A percentile compares a stretch with the other conserved stretches of the same genome.
Conservation (phyloP, 92 coral and sea anemone genomes). For the Galaxea fascicularis region DNA sequence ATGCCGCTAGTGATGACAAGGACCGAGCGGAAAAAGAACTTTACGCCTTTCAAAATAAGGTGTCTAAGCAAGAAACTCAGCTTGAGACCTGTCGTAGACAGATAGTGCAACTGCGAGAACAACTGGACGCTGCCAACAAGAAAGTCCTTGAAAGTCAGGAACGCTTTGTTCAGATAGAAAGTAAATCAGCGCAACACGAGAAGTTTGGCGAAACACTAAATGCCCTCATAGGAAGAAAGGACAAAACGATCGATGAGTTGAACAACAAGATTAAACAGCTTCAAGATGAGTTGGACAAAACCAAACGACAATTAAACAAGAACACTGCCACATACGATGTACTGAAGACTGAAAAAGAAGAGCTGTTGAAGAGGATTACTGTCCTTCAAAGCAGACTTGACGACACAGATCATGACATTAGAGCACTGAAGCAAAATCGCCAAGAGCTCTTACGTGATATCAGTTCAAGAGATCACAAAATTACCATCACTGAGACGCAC, state of each 20-base stretch:
- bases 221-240: conserved; percentile 80
- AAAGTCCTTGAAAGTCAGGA: conserved; percentile 85
- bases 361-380: conserved; percentile 74
- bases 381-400: conserved; percentile 61
- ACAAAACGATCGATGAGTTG: conserved; percentile 80
- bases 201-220: conserved; percentile 92
- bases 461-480: conserved; percentile 79
- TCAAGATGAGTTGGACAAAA: conserved; percentile 84
- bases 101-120: conserved; percentile 82
- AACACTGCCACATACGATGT: conserved; percentile 63
- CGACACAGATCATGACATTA: conserved; percentile 76
- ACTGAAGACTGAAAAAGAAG: conserved; percentile 78
- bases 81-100: conserved; percentile 89
- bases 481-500: conserved; percentile 81
- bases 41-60: conserved; percentile 77
- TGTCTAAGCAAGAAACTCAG: conserved; percentile 92
- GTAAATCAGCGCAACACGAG: conserved; percentile 86
- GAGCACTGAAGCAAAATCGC: conserved; percentile 77
- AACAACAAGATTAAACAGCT: conserved; percentile 82
- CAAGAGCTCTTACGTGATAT: conserved; percentile 81
- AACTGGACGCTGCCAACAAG: conserved; percentile 85
- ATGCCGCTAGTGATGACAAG: conserved; percentile 78
- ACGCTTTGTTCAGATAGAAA: conserved; percentile 86
- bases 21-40: conserved; percentile 91
- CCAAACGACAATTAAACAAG: conserved; percentile 80